Conservation (phyloP, 2,888 invertebrate genomes). For the Margaritifera margaritifera region DNA sequence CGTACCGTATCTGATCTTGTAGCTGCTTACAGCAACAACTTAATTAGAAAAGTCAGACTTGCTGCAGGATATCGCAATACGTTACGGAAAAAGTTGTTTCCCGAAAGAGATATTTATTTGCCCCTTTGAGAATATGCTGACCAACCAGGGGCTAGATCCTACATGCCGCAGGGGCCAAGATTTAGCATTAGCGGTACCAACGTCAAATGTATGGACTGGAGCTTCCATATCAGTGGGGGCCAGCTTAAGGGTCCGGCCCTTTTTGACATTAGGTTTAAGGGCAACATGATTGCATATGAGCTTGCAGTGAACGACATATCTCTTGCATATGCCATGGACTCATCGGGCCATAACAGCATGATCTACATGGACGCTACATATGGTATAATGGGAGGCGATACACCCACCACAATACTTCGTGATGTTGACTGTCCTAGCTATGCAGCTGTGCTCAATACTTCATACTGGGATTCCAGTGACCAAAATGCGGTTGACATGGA, state of each 20-base stretch:
- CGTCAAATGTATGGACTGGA: slow-evolving; percentile 57
- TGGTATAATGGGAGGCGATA: slow-evolving; percentile 43
- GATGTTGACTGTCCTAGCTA: slow-evolving; percentile 57
- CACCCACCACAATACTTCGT: slow-evolving; percentile 23
- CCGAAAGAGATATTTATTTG: slow-evolving; percentile 26
- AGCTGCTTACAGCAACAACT: slow-evolving; percentile 28
- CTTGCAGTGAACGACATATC: slow-evolving; percentile 52
- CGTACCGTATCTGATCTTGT: slow-evolving; percentile 36
- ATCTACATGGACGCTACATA: slow-evolving; percentile 50
- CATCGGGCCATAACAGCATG: slow-evolving; percentile 47
- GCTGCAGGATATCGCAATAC: slow-evolving; percentile 35
- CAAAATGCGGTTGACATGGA: slow-evolving; percentile 29
- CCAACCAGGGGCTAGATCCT: slow-evolving; percentile 42
- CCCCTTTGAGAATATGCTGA: slow-evolving; percentile 34
- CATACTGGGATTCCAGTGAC: slow-evolving; percentile 31
- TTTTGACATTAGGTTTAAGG: slow-evolving; percentile 47
- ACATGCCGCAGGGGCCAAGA: slow-evolving; percentile 47
- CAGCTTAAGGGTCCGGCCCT: slow-evolving; percentile 46
- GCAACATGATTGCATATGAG: slow-evolving; percentile 54
- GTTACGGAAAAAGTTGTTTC: slow-evolving; percentile 32
- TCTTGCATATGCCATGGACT: slow-evolving; percentile 49
- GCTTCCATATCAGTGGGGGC: slow-evolving; percentile 46
- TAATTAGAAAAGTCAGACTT: slow-evolving; percentile 34
- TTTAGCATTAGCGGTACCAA: slow-evolving; percentile 46
- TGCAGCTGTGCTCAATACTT: slow-evolving; percentile 44